Evolutionary conservation across 2,113 vertebrate species (phyloP).

Genomic region (Cebidichthys violaceus): DNA sequence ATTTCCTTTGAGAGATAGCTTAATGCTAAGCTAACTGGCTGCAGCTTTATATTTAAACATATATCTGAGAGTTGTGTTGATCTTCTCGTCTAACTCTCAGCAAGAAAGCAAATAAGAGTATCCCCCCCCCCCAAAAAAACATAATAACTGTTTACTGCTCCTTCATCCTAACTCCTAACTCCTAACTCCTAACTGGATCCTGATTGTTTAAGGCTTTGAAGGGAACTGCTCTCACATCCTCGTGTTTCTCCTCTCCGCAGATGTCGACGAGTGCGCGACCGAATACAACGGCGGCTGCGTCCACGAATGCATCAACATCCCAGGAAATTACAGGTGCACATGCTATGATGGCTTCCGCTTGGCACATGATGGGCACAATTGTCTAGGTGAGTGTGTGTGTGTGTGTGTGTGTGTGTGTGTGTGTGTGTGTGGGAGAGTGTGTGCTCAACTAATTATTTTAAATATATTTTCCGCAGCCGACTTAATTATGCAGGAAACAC

Average conservation of each 20-base stretch:
- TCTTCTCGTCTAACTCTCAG: background rate
- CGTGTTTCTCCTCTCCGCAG: conserved; percentile 75
- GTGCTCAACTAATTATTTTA: background rate
- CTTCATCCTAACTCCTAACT: too few relatives aligned
- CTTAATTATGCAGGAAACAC: conserved; percentile 24
- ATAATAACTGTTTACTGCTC: background rate
- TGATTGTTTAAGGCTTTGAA: background rate
- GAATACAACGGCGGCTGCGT: conserved; percentile 97
- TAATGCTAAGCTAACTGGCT: conserved; percentile 1
- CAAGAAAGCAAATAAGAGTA: background rate
- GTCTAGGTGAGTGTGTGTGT: conserved; percentile 86
- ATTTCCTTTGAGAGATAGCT: background rate
- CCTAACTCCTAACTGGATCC: background rate
- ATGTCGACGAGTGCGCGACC: conserved; percentile 94
- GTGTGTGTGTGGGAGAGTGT: conserved; percentile 11
- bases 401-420: conserved; percentile 1
- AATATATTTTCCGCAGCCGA: background rate
- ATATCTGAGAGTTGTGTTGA: background rate
- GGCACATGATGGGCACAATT: conserved; percentile 96
- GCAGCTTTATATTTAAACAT: background rate
- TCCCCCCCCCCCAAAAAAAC: background rate
- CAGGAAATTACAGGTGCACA: conserved; percentile 97
- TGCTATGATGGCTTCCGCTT: conserved; percentile 98
- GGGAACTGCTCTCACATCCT: background rate
- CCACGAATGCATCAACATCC: conserved; percentile 98